Evolutionary conservation across 2,797 vertebrate species (phyloP).

Genomic region (Mustela erminea): DNA sequence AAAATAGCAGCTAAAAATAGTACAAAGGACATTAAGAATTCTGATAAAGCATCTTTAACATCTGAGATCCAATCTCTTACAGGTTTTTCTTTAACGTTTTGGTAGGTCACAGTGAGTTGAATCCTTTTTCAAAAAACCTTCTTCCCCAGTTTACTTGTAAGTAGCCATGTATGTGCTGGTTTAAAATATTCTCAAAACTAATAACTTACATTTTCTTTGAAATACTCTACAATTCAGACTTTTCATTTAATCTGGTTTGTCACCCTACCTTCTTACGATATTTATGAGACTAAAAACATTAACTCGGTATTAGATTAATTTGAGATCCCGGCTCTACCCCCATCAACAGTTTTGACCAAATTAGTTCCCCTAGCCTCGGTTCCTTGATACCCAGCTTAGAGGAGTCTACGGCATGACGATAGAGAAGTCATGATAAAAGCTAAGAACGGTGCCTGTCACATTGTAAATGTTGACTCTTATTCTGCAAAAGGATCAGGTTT

Average conservation of each 20-base stretch:
- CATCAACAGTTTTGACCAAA: not conserved
- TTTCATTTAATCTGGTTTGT: not conserved
- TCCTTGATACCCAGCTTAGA: not conserved
- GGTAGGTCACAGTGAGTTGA: conserved; percentile 15
- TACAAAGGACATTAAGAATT: not conserved
- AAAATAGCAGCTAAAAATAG: conserved; percentile 30
- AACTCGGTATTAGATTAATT: not conserved
- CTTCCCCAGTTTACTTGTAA: not conserved
- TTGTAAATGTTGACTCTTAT: not conserved
- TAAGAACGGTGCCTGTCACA: not conserved
- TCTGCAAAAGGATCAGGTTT: not conserved
- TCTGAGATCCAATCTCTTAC: not conserved
- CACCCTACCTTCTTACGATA: not conserved
- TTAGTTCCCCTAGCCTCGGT: not conserved
- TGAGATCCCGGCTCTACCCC: not conserved
- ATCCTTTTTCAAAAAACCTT: not conserved
- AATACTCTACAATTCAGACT: conserved; percentile 6
- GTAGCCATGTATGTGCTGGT: not conserved
- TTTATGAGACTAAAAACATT: not conserved
- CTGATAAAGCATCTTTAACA: not conserved
- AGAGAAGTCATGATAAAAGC: not conserved
- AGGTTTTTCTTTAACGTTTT: conserved; percentile 44
- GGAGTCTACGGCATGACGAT: not conserved
- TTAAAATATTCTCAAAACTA: conserved; percentile 46
- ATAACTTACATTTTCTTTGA: conserved; percentile 12